Conservation (phyloP, 2,113 vertebrate genomes). For the Morphnarchus princeps region DNA sequence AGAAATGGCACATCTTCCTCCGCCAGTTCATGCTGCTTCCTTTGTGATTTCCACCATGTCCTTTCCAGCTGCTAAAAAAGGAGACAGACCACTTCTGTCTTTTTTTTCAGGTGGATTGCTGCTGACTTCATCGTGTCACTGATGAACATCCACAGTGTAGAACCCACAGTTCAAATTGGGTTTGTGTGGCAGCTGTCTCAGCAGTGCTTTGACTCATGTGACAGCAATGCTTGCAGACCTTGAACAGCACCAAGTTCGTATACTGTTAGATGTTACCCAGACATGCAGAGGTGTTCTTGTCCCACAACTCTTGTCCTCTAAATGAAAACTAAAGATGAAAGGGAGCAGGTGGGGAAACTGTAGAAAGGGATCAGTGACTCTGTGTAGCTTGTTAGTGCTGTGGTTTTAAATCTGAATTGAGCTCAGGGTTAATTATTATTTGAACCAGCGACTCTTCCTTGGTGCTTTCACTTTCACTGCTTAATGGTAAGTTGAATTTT, state of each 20-base stretch:
- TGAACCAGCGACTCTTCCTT: background rate
- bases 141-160: background rate
- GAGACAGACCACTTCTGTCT: background rate
- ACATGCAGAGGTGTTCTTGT: background rate
- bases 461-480: background rate
- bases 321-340: background rate
- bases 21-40: background rate
- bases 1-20: background rate
- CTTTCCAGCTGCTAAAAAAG: background rate
- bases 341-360: background rate
- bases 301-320: background rate
- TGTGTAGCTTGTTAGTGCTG: background rate
- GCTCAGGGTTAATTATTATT: background rate
- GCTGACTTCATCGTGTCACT: accelerated
- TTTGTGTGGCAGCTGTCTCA: background rate
- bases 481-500: background rate
- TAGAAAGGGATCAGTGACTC: background rate
- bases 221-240: background rate
- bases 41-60: background rate
- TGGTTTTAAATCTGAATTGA: background rate
- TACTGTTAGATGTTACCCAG: too few species aligned
- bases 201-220: background rate
- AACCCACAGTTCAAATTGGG: too few species aligned
- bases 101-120: background rate
- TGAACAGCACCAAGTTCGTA: accelerated